These are phyloP conservation scores for Acanthiza pusilla DNA, from an alignment of 2,797 vertebrate genomes.

Conservation along the genomic window DNA sequence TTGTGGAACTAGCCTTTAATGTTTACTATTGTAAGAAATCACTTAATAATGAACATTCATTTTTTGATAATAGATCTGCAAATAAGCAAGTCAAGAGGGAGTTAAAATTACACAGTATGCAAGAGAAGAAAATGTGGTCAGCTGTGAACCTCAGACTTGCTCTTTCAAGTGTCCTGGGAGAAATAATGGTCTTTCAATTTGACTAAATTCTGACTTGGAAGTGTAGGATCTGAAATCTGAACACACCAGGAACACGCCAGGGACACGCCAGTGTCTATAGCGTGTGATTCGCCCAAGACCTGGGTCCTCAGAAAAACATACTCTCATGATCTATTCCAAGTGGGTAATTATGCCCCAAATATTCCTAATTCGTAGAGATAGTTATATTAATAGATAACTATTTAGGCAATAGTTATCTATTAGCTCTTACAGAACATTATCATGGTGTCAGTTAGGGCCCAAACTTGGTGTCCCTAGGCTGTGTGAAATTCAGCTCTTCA, in stretches of 20 bases:
- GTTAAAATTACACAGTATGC: not conserved
- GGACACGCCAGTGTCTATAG: not conserved
- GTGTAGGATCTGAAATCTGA: not conserved
- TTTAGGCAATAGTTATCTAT: not conserved
- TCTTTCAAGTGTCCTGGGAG: not conserved
- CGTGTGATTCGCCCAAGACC: fast-evolving
- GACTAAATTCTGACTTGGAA: not conserved
- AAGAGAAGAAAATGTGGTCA: not conserved
- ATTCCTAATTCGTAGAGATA: not conserved
- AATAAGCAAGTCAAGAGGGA: not conserved
- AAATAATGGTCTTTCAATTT: not conserved
- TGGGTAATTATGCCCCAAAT: not conserved
- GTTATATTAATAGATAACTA: not conserved
- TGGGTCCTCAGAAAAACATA: not conserved
- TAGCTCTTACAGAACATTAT: not conserved
- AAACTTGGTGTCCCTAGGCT: not conserved
- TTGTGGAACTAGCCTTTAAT: not conserved
- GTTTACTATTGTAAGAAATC: not conserved
- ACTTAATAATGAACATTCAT: not conserved
- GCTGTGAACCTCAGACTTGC: not conserved
- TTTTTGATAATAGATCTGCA: not conserved
- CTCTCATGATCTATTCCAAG: not conserved
- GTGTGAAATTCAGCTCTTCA: conserved; percentile 4
- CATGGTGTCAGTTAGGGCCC: not conserved
- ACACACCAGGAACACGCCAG: not conserved